Conservation (phyloP, 2,888 invertebrate species). For the Pardosa pseudoannulata region DNA sequence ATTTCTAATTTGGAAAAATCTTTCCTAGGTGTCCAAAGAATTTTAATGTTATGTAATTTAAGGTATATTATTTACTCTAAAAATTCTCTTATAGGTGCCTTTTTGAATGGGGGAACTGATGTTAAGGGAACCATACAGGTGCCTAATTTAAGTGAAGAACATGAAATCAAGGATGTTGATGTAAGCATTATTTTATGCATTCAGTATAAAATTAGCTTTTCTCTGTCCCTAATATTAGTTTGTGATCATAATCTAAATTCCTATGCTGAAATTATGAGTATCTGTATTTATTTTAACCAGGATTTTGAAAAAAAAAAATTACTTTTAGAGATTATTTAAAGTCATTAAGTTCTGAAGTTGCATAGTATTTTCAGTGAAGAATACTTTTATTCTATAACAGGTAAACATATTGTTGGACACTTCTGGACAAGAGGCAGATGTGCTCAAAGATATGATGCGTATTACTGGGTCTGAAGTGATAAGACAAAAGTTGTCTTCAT, state of each 20-base stretch:
- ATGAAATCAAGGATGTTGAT: constrained; percentile 93
- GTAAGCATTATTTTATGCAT: constrained; percentile 79
- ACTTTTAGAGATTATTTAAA: no score
- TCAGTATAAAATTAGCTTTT: not conserved
- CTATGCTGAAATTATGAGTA: no score
- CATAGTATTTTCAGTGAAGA: no score
- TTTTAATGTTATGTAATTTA: no score
- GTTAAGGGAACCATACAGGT: constrained; percentile 79
- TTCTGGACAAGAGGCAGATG: constrained; percentile 51
- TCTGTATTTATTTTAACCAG: no score
- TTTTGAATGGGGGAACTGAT: constrained; percentile 50
- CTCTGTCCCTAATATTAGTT: no score
- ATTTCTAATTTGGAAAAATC: no score
- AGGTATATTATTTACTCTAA: no score
- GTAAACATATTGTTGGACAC: constrained; percentile 47
- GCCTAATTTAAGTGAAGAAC: constrained; percentile 98
- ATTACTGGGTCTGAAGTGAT: constrained; percentile 44
- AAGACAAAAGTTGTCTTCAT: constrained; percentile 23
- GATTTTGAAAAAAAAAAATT: no score
- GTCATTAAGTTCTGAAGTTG: no score
- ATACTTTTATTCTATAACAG: constrained; percentile 18
- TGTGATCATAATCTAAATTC: no score
- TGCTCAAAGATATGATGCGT: constrained; percentile 61
- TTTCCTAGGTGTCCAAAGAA: no score
- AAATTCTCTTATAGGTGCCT: constrained; percentile 34